phyloP scores from a whole-genome alignment of 2,888 invertebrate species.

The Ormyrus pomaceus region DNA sequence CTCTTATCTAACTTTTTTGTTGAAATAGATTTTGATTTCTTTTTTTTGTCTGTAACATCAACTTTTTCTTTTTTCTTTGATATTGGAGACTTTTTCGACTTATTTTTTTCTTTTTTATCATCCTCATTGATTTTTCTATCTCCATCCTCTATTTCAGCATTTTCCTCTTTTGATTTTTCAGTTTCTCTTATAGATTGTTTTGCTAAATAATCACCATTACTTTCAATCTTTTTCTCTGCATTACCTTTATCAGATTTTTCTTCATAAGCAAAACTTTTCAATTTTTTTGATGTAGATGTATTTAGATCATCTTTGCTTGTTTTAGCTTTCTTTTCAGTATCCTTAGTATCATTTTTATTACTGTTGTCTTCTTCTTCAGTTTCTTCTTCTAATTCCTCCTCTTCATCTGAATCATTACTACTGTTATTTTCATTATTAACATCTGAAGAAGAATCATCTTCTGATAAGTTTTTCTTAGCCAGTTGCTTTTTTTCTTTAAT shows the following conservation, averaged over 20 bases:
- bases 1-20: too few species aligned
- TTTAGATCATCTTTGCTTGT: slow-evolving; percentile 5
- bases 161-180: slow-evolving; percentile 51
- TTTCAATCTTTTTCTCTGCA: background rate
- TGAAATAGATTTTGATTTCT: slow-evolving; percentile 58
- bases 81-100: slow-evolving; percentile 58
- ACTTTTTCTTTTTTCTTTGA: slow-evolving; percentile 73
- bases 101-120: slow-evolving; percentile 8
- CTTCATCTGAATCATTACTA: too few species aligned
- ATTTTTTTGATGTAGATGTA: slow-evolving; percentile 26
- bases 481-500: slow-evolving; percentile 15
- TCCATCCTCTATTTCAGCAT: slow-evolving; percentile 44
- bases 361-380: too few species aligned
- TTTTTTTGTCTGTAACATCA: slow-evolving; percentile 66
- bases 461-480: background rate
- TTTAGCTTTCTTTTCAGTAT: background rate
- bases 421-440: slow-evolving; percentile 1
- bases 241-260: slow-evolving; percentile 6
- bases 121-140: background rate
- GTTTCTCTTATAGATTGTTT: slow-evolving; percentile 20
- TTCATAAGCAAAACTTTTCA: slow-evolving; percentile 40
- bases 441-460: slow-evolving; percentile 10
- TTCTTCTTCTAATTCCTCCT: too few species aligned
- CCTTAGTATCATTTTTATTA: too few species aligned
- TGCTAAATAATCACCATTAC: slow-evolving; percentile 1